These are phyloP conservation scores for Chaetogeoica ovagalla DNA, from an alignment of 2,888 invertebrate genomes.

Conservation along the genomic window DNA sequence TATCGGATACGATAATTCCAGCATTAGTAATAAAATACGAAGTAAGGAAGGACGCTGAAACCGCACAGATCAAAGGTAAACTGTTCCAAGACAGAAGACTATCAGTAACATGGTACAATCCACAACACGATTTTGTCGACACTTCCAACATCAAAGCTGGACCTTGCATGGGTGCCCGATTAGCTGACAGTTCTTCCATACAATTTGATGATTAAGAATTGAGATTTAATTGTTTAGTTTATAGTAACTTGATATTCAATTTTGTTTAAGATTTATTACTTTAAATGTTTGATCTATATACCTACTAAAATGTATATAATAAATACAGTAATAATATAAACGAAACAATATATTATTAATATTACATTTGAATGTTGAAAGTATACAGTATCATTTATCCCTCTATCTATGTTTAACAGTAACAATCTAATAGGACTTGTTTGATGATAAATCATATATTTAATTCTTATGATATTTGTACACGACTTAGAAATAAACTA, in stretches of 20 bases:
- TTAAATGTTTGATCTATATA: conserved; percentile 37
- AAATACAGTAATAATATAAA: conserved; percentile 24
- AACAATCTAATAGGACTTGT: neutral
- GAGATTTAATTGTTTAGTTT: neutral
- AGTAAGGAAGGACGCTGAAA: conserved; percentile 77
- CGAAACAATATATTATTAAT: conserved; percentile 14
- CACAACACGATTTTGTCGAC: conserved; percentile 47
- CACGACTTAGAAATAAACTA: neutral
- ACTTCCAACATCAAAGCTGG: conserved; percentile 49
- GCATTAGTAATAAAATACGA: conserved; percentile 76
- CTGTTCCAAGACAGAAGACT: conserved; percentile 70
- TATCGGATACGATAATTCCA: conserved; percentile 73
- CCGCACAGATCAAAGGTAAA: conserved; percentile 74
- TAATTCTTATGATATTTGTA: neutral
- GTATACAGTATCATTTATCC: neutral
- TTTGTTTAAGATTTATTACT: conserved; percentile 16
- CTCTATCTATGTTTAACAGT: neutral
- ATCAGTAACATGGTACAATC: conserved; percentile 63
- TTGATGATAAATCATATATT: conserved; percentile 2
- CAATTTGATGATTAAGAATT: conserved; percentile 19
- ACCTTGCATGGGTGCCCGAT: conserved; percentile 37
- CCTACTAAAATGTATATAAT: conserved; percentile 35
- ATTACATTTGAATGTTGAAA: neutral
- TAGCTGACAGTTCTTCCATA: conserved; percentile 3
- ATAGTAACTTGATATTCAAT: neutral